Percentiles rank a stretch among this genome's conserved stretches.
phyloP scores from a whole-genome alignment of 1,140 invertebrate genomes.

The Drosophila bocqueti region DNA sequence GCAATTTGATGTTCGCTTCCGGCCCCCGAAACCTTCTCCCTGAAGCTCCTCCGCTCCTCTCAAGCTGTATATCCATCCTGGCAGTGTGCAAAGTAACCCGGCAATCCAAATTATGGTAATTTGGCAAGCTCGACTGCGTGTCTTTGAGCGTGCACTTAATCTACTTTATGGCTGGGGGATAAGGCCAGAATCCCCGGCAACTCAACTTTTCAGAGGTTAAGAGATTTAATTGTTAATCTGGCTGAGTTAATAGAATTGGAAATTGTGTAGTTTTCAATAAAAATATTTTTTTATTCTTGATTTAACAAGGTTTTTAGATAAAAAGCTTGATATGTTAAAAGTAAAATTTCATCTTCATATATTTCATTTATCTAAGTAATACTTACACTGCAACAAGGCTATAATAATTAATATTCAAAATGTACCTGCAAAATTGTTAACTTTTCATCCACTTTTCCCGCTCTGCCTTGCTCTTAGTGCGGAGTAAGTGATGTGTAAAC shows the following conservation, averaged over 20 bases:
- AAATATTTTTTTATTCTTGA: neutral
- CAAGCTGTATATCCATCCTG: constrained; percentile 12
- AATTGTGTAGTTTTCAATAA: neutral
- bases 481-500: constrained; percentile 3
- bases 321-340: neutral
- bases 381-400: neutral
- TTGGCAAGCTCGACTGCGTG: constrained; percentile 61
- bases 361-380: neutral
- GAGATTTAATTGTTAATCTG: constrained; percentile 18
- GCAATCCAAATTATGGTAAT: constrained; percentile 69
- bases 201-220: constrained; percentile 1
- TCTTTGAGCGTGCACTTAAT: constrained; percentile 58
- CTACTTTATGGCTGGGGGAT: constrained; percentile 39
- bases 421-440: neutral
- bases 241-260: neutral
- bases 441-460: neutral
- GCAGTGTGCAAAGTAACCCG: constrained; percentile 55
- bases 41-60: neutral
- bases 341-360: neutral
- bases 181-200: constrained; percentile 2
- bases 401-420: neutral
- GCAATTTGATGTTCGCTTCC: constrained; percentile 61
- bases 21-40: constrained; percentile 3
- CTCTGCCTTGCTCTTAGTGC: too few species aligned
- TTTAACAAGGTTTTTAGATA: neutral